Evolutionary conservation across 2,797 vertebrate species (phyloP), one percentile per base, ranked within the genome.

Genomic region (Myotis vivesi): DNA sequence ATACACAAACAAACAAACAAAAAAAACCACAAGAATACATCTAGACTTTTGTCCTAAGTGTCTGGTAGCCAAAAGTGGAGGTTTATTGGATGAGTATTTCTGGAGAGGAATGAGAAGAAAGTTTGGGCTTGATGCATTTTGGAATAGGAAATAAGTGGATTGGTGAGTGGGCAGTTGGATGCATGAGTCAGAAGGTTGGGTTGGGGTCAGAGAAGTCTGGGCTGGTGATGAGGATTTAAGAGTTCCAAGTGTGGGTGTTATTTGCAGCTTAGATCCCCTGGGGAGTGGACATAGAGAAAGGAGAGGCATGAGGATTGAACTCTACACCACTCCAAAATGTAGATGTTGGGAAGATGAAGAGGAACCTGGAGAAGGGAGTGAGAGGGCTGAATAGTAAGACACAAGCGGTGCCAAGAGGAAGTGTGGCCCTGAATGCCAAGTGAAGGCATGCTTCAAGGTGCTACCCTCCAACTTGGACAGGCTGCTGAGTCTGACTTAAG

Each of bases 151-250:
- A 69, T 12, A 28, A 49, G 7, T 22, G 11, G 15, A 12, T 68
- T n/a, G 23, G 25, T 1, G 19, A 64, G 4, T 28, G 5, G 16
- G 8, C 4, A 51, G 13, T 3, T 22, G 16, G 15, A 38, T 15
- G 4, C 33, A 3, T 51, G 28, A 11, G 5, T 9, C 77, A 59
- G 46, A 3, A 38, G 9, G 69, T 38, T 82, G 51, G 23, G 9
- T 3, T 30, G 11, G 3, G 0, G 3, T 30, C 8, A 6, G 30
- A 28, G 7, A 23, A 75, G 33, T 73, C 33, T 13, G 0, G n/a
- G 9, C 17, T 44, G 0, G 69, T 57, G 46, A 19, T 17, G 0
- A n/a, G 8, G 28, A 72, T 76, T 68, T 89, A 15, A 75, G 3
- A n/a, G n/a, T 49, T 20, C 15, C 10, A 5, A 4, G 4, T 73